These are phyloP conservation scores for Mobula birostris DNA, from an alignment of 2,113 vertebrate genomes.

Conservation along the genomic window DNA sequence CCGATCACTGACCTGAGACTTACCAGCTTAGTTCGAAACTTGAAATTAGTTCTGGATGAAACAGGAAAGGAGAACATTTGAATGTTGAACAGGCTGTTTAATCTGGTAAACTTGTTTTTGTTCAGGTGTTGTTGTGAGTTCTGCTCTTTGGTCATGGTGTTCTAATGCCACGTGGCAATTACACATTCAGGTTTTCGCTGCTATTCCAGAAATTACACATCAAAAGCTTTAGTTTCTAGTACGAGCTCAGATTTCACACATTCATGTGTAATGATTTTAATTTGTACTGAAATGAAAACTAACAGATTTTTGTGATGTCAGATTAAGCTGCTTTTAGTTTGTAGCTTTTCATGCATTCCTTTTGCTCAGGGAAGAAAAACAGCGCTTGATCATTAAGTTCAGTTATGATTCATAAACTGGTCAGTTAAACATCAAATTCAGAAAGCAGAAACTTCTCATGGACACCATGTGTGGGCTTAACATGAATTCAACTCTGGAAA, in stretches of 20 bases:
- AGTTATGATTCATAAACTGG: neutral
- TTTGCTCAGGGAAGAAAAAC: too few relatives aligned
- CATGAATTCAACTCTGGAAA: neutral
- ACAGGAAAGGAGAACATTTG: too few relatives aligned
- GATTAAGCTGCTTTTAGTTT: too few relatives aligned
- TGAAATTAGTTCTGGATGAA: too few relatives aligned
- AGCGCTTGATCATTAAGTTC: neutral
- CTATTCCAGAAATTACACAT: neutral
- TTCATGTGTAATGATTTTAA: too few relatives aligned
- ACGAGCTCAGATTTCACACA: too few relatives aligned
- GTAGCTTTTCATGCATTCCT: too few relatives aligned
- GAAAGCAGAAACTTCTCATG: neutral
- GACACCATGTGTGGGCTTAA: neutral
- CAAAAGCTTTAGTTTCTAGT: neutral
- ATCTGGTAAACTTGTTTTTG: neutral
- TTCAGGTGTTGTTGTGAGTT: neutral
- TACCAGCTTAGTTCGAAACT: too few relatives aligned
- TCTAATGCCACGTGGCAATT: neutral
- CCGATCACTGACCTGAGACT: too few relatives aligned
- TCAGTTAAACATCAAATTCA: neutral
- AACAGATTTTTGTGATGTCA: too few relatives aligned
- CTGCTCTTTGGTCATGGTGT: neutral
- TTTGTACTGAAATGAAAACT: too few relatives aligned
- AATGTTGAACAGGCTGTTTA: neutral
- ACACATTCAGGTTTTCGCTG: neutral